Evolutionary conservation across 1,140 invertebrate genomes (phyloP).

Genomic region (Lucilia sericata): DNA sequence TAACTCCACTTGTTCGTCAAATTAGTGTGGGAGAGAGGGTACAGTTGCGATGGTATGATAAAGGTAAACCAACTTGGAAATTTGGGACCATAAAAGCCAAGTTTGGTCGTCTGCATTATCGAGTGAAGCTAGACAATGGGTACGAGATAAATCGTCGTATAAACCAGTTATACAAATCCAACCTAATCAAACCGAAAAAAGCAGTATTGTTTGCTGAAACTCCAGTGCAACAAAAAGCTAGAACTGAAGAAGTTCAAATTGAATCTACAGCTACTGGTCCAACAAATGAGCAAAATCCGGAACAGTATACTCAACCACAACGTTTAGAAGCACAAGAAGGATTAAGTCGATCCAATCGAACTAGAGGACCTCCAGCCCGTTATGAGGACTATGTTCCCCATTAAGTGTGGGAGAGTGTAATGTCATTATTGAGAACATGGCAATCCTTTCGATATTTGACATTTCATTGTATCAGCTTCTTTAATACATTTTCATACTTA

Average conservation of each 20-base stretch:
- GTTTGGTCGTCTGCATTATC: background rate
- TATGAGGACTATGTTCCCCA: background rate
- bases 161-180: background rate
- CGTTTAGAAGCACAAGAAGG: background rate
- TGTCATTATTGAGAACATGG: no score
- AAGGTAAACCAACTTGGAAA: background rate
- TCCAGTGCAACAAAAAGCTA: background rate
- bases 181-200: background rate
- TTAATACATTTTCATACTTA: no score
- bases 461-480: no score
- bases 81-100: background rate
- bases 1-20: background rate
- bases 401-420: no score
- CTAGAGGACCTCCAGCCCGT: background rate
- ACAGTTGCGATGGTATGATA: background rate
- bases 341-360: background rate
- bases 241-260: background rate
- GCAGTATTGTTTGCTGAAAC: background rate
- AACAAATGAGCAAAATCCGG: background rate
- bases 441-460: no score
- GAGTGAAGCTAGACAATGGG: background rate
- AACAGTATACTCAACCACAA: background rate
- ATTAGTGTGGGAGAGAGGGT: slow-evolving; percentile 2
- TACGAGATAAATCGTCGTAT: slow-evolving; percentile 14
- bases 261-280: background rate